Evolutionary conservation across 2,113 vertebrate genomes (phyloP), one percentile per base, ranked within the genome.

Genomic region (Orycteropus afer): DNA sequence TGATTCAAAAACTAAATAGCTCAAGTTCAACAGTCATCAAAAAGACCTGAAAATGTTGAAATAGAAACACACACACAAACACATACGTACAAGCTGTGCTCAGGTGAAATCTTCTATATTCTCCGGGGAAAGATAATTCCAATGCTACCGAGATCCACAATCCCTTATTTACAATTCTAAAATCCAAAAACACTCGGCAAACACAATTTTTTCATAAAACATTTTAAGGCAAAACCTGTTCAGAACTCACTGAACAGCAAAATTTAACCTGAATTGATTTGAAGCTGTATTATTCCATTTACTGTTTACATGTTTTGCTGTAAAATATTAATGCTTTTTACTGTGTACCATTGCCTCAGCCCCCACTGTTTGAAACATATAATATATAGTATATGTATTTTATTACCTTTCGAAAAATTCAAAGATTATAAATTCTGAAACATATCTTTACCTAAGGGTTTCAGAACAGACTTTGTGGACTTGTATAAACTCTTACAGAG

Each of bases 221-320:
- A 78, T 65, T 73, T 94, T 34, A 77, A 93, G 71, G 53, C 11
- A 84, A 96, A 95, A 88, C n/a, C 57, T 65, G 18, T 92, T 55
- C 20, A 40, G 86, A 93, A 81, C 40, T 87, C 74, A 82, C 7
- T 73, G 90, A 81, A 29, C 18, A 84, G 87, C 53, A 92, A 89
- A 83, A 94, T 78, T 49, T 89, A 61, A 89, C 40, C 42, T 69
- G 27, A 90, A 78, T 25, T 47, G 65, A 59, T 23, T 13, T n/a
- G 29, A 92, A 7, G 20, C 29, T 57, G 45, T 57, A n/a, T 47
- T 53, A 63, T 74, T 86, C 40, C 25, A 40, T 34, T 86, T 49
- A 59, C 49, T 59, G 49, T 77, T 91, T 69, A 59, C 25, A n/a
- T 45, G 12, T 25, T 14, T 69, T 37, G 42, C 14, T 84, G 23